A percentile compares a stretch with the other conserved stretches of the same genome.
These are phyloP conservation scores for Heteronetta atricapilla DNA, from an alignment of 2,113 vertebrate genomes.

Conservation along the genomic window DNA sequence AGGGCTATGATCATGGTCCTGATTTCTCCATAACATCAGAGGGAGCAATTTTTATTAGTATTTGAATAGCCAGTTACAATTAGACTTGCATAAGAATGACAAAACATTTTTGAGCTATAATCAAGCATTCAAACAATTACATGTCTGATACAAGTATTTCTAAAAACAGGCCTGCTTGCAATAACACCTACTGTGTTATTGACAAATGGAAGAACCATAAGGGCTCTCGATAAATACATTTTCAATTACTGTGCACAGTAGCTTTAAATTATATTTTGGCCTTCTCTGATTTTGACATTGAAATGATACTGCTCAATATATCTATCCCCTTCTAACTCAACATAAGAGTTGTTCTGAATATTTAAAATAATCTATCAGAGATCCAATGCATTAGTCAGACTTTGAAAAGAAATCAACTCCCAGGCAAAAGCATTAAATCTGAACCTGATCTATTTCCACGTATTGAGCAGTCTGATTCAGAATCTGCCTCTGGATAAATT, in stretches of 20 bases:
- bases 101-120: not conserved
- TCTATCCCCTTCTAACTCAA: not conserved
- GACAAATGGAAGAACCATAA: not conserved
- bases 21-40: not conserved
- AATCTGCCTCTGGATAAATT: slow-evolving; percentile 27
- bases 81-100: not conserved
- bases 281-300: not conserved
- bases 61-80: not conserved
- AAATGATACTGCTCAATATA: not conserved
- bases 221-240: not conserved
- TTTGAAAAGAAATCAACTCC: slow-evolving; percentile 26
- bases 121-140: not conserved
- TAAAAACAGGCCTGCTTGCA: not conserved
- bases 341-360: not conserved
- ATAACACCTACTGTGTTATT: not conserved
- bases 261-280: not conserved
- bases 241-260: not conserved
- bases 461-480: not conserved
- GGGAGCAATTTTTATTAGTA: not conserved
- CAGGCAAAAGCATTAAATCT: not conserved
- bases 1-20: not conserved
- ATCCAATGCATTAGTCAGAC: slow-evolving; percentile 10
- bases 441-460: not conserved
- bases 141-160: not conserved
- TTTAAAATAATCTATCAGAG: not conserved